Conservation (phyloP, 1,140 invertebrate species). For the Olivierus martensii region DNA sequence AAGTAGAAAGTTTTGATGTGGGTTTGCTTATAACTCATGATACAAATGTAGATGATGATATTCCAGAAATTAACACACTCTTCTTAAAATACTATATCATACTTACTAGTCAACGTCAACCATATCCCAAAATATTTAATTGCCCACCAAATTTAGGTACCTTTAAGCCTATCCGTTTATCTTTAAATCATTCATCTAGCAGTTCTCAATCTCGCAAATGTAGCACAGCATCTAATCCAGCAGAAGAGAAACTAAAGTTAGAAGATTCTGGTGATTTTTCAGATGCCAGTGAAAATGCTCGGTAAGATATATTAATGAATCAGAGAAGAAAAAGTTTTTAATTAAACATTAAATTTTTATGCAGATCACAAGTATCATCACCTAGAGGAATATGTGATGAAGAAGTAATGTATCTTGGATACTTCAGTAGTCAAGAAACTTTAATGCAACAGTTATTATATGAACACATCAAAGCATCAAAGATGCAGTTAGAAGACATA, state of each 20-base stretch:
- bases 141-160: slow-evolving; percentile 4
- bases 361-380: not conserved
- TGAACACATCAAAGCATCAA: slow-evolving; percentile 43
- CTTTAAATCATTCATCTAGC: not conserved
- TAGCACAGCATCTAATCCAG: slow-evolving; percentile 6
- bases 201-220: slow-evolving; percentile 12
- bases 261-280: too few species aligned
- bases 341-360: too few species aligned
- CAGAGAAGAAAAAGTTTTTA: too few species aligned
- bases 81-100: slow-evolving; percentile 57
- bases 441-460: slow-evolving; percentile 51
- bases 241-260: slow-evolving; percentile 1
- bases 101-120: slow-evolving; percentile 48
- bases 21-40: slow-evolving; percentile 45
- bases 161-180: slow-evolving; percentile 14
- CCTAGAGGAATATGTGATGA: slow-evolving; percentile 29
- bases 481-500: slow-evolving; percentile 45
- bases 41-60: slow-evolving; percentile 24
- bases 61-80: slow-evolving; percentile 29
- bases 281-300: too few species aligned
- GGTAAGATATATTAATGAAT: too few species aligned
- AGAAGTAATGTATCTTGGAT: slow-evolving; percentile 55
- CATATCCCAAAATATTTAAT: slow-evolving; percentile 48
- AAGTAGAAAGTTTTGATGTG: slow-evolving; percentile 52
- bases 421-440: slow-evolving; percentile 58